Conservation (phyloP, 30 jellyfish, hydroid and myxozoan genomes). For the Aurelia coerulea region DNA sequence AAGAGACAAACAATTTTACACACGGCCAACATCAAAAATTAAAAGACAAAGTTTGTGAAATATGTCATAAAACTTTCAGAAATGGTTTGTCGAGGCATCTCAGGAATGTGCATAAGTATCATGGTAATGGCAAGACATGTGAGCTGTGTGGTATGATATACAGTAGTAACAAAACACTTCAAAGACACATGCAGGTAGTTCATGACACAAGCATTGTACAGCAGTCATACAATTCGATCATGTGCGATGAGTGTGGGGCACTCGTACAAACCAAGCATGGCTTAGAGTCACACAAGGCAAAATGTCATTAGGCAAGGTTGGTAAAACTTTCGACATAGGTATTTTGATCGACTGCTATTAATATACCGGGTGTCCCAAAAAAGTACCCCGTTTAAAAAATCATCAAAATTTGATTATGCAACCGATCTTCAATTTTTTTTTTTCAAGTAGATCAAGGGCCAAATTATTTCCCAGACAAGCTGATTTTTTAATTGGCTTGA, state of each 20-base stretch:
- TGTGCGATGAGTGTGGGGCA: conserved; percentile 46
- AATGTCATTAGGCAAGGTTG: not conserved
- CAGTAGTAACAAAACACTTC: not conserved
- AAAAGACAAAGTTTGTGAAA: not conserved
- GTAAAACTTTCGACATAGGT: too few species aligned
- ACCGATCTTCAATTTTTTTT: too few species aligned
- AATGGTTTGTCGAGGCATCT: not conserved
- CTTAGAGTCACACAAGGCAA: not conserved
- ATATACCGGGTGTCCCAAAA: too few species aligned
- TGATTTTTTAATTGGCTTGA: too few species aligned
- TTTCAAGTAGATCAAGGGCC: too few species aligned
- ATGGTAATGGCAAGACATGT: conserved; percentile 3
- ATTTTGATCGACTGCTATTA: too few species aligned
- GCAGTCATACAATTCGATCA: conserved; percentile 1
- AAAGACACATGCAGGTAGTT: conserved; percentile 10
- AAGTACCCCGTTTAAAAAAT: too few species aligned
- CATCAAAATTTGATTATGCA: too few species aligned
- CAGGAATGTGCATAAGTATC: conserved; percentile 3
- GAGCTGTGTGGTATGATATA: conserved; percentile 1
- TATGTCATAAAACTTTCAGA: not conserved
- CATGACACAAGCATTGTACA: conserved; percentile 4
- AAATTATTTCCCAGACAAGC: too few species aligned
- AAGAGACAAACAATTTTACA: not conserved
- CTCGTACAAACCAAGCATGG: conserved; percentile 21
- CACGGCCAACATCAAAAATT: not conserved